Evolutionary conservation across 2,113 vertebrate species (phyloP), one percentile per base, ranked within the genome.

Genomic region (Lanius collurio): DNA sequence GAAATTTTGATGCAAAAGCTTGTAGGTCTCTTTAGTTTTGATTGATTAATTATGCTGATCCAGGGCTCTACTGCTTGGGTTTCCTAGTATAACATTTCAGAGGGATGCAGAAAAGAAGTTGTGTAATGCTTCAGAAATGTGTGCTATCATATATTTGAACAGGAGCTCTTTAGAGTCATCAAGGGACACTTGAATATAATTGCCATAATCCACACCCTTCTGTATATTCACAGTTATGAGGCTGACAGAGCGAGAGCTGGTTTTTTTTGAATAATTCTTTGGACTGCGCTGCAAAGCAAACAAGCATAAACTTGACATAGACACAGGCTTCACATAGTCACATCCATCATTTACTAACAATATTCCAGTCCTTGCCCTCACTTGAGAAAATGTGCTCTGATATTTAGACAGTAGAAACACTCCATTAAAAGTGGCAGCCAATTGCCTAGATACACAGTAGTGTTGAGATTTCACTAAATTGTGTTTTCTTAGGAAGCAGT

Each of bases 311-410:
- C 30, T 86, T 82, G 3, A 20, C 14, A 18, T 79, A 21, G 6
- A 15, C 0, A 0, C 30, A 20, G 41, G 22, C 9, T 55, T 69
- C 30, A 53, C 0, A 0, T 46, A 33, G 30, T 71, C 28, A 31
- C 6, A n/a, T 59, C 18, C 60, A 0, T 63, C 1, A 53, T 79
- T 93, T 11, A 19, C 27, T 30, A 65, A 69, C 37, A 71, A 69
- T 70, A 62, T 70, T n/a, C 24, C 17, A 41, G 3, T 53, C 20
- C 10, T 47, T 87, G 28, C 11, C 28, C 5, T 94, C 24, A 56
- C 11, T 33, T 44, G 76, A 55, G 35, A 88, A 79, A 59, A 6
- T 53, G 35, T 56, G 17, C 35, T 65, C 31, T 42, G 10, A 20
- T 46, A 28, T 62, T n/a, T 57, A 50, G 42, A 20, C 9, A 37